Evolutionary conservation across 1,140 invertebrate genomes (phyloP).

Genomic region (Drosophila albomicans): DNA sequence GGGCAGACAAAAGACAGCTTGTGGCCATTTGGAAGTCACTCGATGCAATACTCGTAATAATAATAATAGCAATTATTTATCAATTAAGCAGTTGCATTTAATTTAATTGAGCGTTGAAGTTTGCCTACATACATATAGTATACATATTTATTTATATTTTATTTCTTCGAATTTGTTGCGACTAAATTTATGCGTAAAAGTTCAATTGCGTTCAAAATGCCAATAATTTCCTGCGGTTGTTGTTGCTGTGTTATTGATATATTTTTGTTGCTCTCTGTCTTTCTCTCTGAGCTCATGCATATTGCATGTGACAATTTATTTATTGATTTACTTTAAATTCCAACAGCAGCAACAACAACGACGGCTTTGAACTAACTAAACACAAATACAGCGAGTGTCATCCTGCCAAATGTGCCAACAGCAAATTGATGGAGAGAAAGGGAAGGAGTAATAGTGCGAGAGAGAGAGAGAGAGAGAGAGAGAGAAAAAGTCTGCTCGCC

Average conservation of each 20-base stretch:
- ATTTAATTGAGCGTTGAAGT: slow-evolving; percentile 57
- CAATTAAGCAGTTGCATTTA: slow-evolving; percentile 71
- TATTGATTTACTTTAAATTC: slow-evolving; percentile 75
- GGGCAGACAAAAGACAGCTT: slow-evolving; percentile 20
- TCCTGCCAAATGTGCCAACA: slow-evolving; percentile 31
- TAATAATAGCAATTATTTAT: slow-evolving; percentile 77
- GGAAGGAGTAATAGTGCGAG: too few relatives aligned
- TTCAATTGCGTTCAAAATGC: slow-evolving; percentile 81
- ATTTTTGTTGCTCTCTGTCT: slow-evolving; percentile 21
- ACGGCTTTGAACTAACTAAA: slow-evolving; percentile 32
- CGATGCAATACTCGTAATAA: slow-evolving; percentile 36
- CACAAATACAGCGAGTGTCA: slow-evolving; percentile 29
- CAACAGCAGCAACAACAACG: slow-evolving; percentile 14
- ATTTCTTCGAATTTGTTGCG: slow-evolving; percentile 6
- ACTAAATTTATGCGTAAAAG: slow-evolving; percentile 72
- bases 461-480: too few relatives aligned
- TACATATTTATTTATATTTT: slow-evolving; percentile 1
- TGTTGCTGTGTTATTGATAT: slow-evolving; percentile 39
- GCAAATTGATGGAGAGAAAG: slow-evolving; percentile 15
- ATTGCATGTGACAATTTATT: slow-evolving; percentile 80
- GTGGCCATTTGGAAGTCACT: slow-evolving; percentile 37
- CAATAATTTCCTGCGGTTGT: slow-evolving; percentile 60
- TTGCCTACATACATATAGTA: neutral
- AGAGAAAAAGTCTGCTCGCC: neutral
- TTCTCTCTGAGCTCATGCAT: slow-evolving; percentile 63